Evolutionary conservation across 2,113 vertebrate genomes (phyloP), one percentile per base, ranked within the genome.

Genomic region (Chrysemys picta): DNA sequence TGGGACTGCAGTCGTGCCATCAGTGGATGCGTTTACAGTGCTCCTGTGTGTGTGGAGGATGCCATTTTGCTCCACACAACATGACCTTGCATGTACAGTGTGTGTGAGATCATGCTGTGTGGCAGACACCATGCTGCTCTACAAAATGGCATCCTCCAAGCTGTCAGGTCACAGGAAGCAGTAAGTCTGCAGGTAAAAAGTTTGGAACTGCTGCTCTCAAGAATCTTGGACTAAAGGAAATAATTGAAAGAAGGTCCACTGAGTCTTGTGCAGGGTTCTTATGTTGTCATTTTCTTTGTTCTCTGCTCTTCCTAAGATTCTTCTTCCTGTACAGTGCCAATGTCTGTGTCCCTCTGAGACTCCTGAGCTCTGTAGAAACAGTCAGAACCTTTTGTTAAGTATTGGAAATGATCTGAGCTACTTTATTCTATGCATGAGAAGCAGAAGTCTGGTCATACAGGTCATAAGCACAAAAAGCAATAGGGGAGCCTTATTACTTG

Each of bases 351-450:
- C 7, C 12, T 47, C 11, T 0, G 9, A 87, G 78, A 53, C 80
- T 91, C 5, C 0, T 75, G 79, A 2, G 1, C 42, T 76, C 97
- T 98, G 97, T 90, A 91, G 92, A 97, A 95, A 97, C 1, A 96
- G 59, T 31, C 53, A 84, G 10, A 53, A 13, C 80, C 54, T 75
- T 38, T 78, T 47, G 75, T 76, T 87, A 78, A 85, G 12, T 47
- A 53, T 13, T 5, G 4, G 91, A 95, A 91, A 42, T 57, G 5
- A 3, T 69, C 78, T 62, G 80, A 27, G n/a, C 86, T 81, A 35
- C 81, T 88, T 81, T 91, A n/a, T 49, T 35, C 49, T 4, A 0
- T 81, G 49, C 75, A 56, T 82, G 75, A 82, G 75, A 90, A 94
- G 87, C 7, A 87, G 14, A 78, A 42, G 35, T 4, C 62, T 11